These are phyloP conservation scores for Typhlichthys eigenmanni DNA, from an alignment of 2,797 vertebrate species.

Conservation along the genomic window DNA sequence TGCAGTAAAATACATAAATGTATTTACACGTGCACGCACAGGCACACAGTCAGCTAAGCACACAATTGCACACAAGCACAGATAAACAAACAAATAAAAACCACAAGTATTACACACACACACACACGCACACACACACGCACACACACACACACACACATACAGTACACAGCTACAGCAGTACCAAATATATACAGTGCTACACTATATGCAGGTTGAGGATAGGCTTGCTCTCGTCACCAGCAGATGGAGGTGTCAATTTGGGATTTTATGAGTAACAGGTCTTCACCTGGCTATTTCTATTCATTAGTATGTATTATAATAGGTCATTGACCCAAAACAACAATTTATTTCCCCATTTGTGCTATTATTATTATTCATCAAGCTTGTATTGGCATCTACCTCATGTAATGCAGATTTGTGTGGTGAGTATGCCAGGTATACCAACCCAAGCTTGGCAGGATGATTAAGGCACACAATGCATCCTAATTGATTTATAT, in stretches of 20 bases:
- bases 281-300: background rate
- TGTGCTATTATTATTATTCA: background rate
- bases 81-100: background rate
- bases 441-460: background rate
- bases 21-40: slow-evolving; percentile 37
- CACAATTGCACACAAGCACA: slow-evolving; percentile 3
- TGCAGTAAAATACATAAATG: slow-evolving; percentile 70
- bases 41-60: background rate
- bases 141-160: slow-evolving; percentile 57
- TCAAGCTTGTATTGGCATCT: background rate
- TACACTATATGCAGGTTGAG: slow-evolving; percentile 24
- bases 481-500: background rate
- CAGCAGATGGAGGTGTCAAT: slow-evolving; percentile 54
- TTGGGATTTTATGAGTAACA: background rate
- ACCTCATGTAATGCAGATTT: background rate
- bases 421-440: background rate
- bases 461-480: background rate
- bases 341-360: background rate
- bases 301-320: no score
- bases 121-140: slow-evolving; percentile 9
- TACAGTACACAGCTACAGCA: slow-evolving; percentile 11
- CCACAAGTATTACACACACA: slow-evolving; percentile 5
- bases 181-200: background rate
- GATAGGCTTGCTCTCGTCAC: slow-evolving; percentile 38
- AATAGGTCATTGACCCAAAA: no score